Conservation (phyloP, 2,113 vertebrate species). For the Agapornis roseicollis region DNA sequence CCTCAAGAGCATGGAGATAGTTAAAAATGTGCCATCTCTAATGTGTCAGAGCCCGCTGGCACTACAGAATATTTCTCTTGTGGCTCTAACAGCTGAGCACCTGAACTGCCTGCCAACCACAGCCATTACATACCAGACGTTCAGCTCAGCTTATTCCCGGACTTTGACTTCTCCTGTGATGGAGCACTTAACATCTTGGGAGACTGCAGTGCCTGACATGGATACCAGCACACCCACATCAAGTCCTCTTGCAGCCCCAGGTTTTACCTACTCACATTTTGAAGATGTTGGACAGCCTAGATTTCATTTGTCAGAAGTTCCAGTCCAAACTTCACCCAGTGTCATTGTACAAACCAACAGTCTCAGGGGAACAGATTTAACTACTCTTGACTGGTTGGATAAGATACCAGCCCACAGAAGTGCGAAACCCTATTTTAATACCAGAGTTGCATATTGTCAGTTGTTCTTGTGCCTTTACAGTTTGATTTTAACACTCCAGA, state of each 20-base stretch:
- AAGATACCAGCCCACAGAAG: not conserved
- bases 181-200: not conserved
- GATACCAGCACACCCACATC: not conserved
- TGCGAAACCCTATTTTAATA: not conserved
- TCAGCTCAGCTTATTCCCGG: not conserved
- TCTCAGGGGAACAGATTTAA: not conserved
- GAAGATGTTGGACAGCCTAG: not conserved
- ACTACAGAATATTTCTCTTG: conserved; percentile 27
- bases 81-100: not conserved
- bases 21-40: not conserved
- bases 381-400: not conserved
- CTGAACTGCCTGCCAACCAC: conserved; percentile 5
- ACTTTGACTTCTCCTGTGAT: not conserved
- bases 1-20: conserved; percentile 26
- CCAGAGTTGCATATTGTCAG: not conserved
- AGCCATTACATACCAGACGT: not conserved
- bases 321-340: not conserved
- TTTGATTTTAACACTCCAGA: conserved; percentile 54
- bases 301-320: not conserved
- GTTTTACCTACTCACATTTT: not conserved
- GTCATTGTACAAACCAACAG: not conserved
- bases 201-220: rapidly evolving
- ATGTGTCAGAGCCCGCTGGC: conserved; percentile 21
- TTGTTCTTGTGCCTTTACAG: conserved; percentile 37
- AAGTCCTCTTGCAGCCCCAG: not conserved